Evolutionary conservation across 2,113 vertebrate species (phyloP).

Genomic region (Pseudorectes ferrugineus): DNA sequence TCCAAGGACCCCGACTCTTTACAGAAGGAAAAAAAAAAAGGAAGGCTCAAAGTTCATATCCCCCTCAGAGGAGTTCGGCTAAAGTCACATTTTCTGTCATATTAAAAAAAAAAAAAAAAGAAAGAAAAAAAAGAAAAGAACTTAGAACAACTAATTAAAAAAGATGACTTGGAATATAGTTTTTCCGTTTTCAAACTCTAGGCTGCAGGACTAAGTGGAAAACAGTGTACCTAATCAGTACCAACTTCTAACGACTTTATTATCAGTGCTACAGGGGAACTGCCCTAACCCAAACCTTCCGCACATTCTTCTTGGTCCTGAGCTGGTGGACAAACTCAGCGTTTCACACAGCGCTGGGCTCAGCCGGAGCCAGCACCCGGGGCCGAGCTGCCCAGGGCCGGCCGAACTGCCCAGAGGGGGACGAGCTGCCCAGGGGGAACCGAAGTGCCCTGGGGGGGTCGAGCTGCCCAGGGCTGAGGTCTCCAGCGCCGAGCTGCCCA

Average conservation of each 20-base stretch:
- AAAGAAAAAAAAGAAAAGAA: background rate
- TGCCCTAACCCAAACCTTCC: conserved; percentile 57
- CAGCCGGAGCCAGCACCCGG: conserved; percentile 25
- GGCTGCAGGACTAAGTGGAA: background rate
- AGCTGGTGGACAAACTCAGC: conserved; percentile 38
- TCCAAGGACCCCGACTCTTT: conserved; percentile 71
- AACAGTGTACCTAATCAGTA: background rate
- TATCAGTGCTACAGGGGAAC: conserved; percentile 64
- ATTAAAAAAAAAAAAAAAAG: background rate
- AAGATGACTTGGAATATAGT: background rate
- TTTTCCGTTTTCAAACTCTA: background rate
- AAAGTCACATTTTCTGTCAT: background rate
- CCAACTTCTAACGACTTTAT: background rate
- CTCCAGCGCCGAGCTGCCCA: fast-evolving
- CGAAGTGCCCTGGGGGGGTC: too few relatives aligned
- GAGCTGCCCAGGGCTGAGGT: background rate
- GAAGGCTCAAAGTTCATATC: conserved; percentile 43
- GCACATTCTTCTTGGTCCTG: conserved; percentile 55
- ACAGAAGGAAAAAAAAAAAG: conserved; percentile 35
- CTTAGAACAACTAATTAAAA: background rate
- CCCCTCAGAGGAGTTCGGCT: background rate
- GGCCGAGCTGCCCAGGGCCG: background rate
- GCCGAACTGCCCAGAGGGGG: too few relatives aligned
- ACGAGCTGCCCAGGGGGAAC: background rate
- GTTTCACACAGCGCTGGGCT: conserved; percentile 66